Conservation (phyloP, 2,797 vertebrate genomes). For the Epinephelus malabaricus region DNA sequence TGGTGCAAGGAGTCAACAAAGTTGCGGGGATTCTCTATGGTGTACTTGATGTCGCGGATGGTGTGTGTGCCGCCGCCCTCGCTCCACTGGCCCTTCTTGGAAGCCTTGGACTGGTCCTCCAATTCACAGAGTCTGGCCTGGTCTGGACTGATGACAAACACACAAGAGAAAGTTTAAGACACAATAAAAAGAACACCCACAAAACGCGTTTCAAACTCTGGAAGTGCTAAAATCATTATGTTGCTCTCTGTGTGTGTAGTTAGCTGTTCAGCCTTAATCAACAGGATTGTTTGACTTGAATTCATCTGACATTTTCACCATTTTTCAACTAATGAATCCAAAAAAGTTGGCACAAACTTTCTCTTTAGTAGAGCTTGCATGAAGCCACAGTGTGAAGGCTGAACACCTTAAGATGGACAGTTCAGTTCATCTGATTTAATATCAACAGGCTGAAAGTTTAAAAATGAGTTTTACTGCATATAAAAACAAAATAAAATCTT, state of each 20-base stretch:
- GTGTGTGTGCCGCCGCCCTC: conserved; percentile 93
- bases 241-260: not conserved
- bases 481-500: conserved; percentile 27
- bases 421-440: conserved; percentile 10
- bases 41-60: conserved; percentile 94
- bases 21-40: conserved; percentile 95
- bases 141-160: conserved; percentile 88
- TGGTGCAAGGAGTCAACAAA: conserved; percentile 97
- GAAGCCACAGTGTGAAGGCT: conserved; percentile 10
- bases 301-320: not conserved
- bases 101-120: conserved; percentile 92
- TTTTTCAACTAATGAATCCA: conserved; percentile 3
- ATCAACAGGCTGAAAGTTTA: conserved; percentile 13
- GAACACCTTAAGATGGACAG: conserved; percentile 1
- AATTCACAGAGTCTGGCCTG: conserved; percentile 93
- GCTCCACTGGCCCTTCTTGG: conserved; percentile 95
- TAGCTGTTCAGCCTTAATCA: not conserved
- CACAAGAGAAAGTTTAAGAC: conserved; percentile 10
- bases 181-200: not conserved
- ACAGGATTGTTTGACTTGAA: not conserved
- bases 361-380: conserved; percentile 7
- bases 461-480: not conserved
- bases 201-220: conserved; percentile 27
- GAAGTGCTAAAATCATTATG: not conserved
- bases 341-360: not conserved